Evolutionary conservation across 2,797 vertebrate species (phyloP).

Genomic region (Gambelia wislizenii): DNA sequence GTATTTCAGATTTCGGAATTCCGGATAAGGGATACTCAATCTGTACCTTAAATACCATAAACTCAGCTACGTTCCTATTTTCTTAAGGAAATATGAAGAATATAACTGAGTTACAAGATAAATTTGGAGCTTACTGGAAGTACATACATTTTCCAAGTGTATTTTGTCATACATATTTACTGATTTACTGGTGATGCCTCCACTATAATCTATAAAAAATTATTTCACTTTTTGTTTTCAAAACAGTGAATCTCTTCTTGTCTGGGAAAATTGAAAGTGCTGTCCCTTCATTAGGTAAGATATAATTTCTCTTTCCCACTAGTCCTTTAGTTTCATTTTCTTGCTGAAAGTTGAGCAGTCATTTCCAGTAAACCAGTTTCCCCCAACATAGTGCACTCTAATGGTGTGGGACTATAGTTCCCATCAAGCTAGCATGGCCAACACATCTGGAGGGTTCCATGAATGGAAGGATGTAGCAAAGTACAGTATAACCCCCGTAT

Average conservation of each 20-base stretch:
- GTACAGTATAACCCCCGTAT: too few relatives aligned
- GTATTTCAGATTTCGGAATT: too few relatives aligned
- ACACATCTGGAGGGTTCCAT: background rate
- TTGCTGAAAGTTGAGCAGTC: background rate
- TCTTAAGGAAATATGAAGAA: constrained; percentile 8
- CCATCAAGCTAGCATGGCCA: background rate
- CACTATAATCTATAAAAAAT: background rate
- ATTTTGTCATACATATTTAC: background rate
- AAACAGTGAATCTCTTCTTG: constrained; percentile 81
- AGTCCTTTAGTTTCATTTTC: constrained; percentile 19
- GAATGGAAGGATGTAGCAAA: background rate
- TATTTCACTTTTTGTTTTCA: constrained; percentile 56
- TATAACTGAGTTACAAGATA: constrained; percentile 19
- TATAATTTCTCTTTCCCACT: constrained; percentile 21
- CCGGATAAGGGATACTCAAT: too few relatives aligned
- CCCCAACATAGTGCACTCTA: background rate
- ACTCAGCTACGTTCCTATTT: background rate
- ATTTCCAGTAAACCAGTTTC: background rate
- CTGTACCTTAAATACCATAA: too few relatives aligned
- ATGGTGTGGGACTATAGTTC: background rate
- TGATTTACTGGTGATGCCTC: background rate
- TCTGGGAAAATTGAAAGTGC: constrained; percentile 79
- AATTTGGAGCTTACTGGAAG: constrained; percentile 31
- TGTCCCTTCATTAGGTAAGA: constrained; percentile 79
- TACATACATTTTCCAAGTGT: background rate